phyloP scores from a whole-genome alignment of 2,888 invertebrate species.

The Metopia argyrocephala region DNA sequence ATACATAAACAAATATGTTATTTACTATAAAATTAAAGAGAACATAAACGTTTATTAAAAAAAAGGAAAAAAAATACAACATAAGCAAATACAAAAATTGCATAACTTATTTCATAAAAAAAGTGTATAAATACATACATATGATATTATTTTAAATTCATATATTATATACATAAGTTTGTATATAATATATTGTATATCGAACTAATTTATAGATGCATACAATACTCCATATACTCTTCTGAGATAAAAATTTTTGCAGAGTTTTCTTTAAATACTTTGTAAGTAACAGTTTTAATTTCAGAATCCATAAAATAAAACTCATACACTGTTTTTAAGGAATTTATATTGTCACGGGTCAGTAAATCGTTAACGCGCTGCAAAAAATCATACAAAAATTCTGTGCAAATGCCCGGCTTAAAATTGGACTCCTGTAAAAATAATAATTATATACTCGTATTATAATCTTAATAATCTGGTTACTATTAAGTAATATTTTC shows the following conservation, averaged over 20 bases:
- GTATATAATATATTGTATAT: too few relatives aligned
- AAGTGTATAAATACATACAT: too few relatives aligned
- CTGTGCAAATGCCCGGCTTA: background rate
- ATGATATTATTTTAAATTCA: too few relatives aligned
- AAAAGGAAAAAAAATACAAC: too few relatives aligned
- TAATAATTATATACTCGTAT: background rate
- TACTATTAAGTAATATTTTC: background rate
- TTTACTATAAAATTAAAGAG: too few relatives aligned
- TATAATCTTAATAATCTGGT: background rate
- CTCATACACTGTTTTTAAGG: background rate
- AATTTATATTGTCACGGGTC: background rate
- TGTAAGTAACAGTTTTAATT: background rate
- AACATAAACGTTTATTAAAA: too few relatives aligned
- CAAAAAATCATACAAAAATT: slow-evolving; percentile 7
- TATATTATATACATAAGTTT: background rate
- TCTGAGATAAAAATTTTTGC: background rate
- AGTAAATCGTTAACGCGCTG: background rate
- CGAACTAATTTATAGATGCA: background rate
- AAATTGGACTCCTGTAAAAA: background rate
- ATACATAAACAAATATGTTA: too few relatives aligned
- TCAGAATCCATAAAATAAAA: background rate
- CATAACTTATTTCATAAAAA: too few relatives aligned
- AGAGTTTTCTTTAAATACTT: background rate
- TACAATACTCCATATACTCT: background rate
- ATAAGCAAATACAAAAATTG: too few relatives aligned